phyloP scores from a whole-genome alignment of 2,888 invertebrate species.

The Volucella inanis region DNA sequence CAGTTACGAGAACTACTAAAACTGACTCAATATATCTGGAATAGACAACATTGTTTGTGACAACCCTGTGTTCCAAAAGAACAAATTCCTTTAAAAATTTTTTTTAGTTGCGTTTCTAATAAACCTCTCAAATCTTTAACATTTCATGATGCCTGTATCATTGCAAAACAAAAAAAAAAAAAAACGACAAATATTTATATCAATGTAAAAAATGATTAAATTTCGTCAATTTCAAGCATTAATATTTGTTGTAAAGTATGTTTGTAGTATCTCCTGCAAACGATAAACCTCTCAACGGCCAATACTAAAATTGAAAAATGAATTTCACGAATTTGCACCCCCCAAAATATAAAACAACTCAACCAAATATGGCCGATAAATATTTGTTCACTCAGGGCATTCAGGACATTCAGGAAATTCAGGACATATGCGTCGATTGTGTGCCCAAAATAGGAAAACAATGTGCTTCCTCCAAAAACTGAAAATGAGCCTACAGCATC shows the following conservation, averaged over 20 bases:
- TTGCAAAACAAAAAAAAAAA: too few species aligned
- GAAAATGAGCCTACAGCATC: background rate
- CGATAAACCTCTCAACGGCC: background rate
- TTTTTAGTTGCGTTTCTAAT: too few species aligned
- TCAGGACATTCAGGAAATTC: background rate
- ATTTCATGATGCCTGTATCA: too few species aligned
- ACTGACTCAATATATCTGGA: too few species aligned
- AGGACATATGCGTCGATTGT: slow-evolving; percentile 24
- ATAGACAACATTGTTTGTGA: too few species aligned
- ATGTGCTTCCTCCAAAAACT: background rate
- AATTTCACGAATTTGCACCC: slow-evolving; percentile 2
- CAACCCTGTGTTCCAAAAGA: too few species aligned
- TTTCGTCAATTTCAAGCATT: background rate
- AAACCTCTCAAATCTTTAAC: too few species aligned
- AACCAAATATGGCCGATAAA: slow-evolving; percentile 24
- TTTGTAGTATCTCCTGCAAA: background rate
- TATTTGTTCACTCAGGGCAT: slow-evolving; percentile 5
- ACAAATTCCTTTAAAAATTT: too few species aligned
- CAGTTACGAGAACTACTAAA: too few species aligned
- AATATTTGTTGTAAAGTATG: background rate
- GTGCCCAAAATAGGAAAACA: too few species aligned
- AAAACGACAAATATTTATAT: too few species aligned
- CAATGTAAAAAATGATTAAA: too few species aligned
- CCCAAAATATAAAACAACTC: background rate
- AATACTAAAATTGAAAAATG: slow-evolving; percentile 3